Evolutionary conservation across 2,888 invertebrate genomes (phyloP).

Genomic region (Biston betularia): DNA sequence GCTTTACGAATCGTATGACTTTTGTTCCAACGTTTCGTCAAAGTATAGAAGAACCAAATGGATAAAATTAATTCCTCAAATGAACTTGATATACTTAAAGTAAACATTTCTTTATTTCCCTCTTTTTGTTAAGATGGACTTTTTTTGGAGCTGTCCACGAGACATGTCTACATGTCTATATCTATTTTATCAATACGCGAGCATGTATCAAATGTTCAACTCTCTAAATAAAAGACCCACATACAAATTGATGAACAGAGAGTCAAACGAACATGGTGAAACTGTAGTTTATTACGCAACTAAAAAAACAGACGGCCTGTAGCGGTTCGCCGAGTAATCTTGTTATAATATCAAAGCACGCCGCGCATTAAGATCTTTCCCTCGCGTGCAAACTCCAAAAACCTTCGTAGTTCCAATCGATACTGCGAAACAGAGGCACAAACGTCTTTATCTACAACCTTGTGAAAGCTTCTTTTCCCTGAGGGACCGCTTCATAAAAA

Average conservation of each 20-base stretch:
- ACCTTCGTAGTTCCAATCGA: constrained; percentile 75
- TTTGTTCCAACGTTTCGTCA: background rate
- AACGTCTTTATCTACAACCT: constrained; percentile 74
- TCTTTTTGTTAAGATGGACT: too few species aligned
- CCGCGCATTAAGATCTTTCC: constrained; percentile 72
- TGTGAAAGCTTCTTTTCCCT: constrained; percentile 66
- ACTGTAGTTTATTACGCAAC: too few species aligned
- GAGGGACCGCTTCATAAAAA: constrained; percentile 60
- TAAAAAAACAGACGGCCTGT: constrained; percentile 51
- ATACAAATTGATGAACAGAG: too few species aligned
- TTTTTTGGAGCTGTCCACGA: too few species aligned
- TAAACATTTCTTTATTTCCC: too few species aligned
- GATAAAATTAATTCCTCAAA: background rate
- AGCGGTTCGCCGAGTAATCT: constrained; percentile 68
- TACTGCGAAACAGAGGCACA: constrained; percentile 68
- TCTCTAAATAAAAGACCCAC: too few species aligned
- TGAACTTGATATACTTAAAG: too few species aligned
- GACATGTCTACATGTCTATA: too few species aligned
- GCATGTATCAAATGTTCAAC: too few species aligned
- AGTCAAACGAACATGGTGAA: too few species aligned
- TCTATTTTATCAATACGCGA: too few species aligned
- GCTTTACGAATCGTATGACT: background rate
- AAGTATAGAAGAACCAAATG: background rate
- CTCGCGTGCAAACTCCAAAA: constrained; percentile 77
- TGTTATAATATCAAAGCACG: constrained; percentile 73